Evolutionary conservation across 2,888 invertebrate genomes (phyloP), one percentile per base, ranked within the genome.

Genomic region (Ommatoiulus sabulosus): DNA sequence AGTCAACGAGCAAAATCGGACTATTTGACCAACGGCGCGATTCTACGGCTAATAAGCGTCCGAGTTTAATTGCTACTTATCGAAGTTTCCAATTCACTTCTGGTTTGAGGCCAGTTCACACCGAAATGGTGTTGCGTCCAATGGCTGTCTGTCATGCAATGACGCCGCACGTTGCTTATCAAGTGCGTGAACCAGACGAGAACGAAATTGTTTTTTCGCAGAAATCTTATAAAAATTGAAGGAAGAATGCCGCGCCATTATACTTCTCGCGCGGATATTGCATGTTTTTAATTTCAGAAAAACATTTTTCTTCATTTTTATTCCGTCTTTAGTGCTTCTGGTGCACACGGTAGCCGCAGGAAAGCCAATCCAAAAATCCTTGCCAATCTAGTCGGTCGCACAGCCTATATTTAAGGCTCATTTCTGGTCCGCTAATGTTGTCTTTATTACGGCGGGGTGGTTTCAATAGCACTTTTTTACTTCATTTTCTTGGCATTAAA

Each of bases 341-440:
- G 72, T 24, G 24, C 72, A 24, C 72, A 24, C 7, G 8, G 24
- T 24, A 72, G 72, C 72, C 72, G 24, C 72, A 7, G 24, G 72
- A 72, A 7, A 8, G 72, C 24, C 24, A 72, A 24, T 72, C 24
- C n/a, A 10, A 72, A 72, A 72, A n/a, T 72, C 72, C 72, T 72
- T 24, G n/a, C 72, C 72, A 72, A 72, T 72, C 72, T 24, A 10
- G 0, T 72, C n/a, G 7, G 72, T 7, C 24, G 24, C 72, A 24
- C 24, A 72, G 72, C 72, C 72, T 72, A 72, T 72, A 72, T 24
- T 72, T 72, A 72, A 72, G 72, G 24, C 72, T 72, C 72, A n/a
- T 72, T 72, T 72, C 24, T 10, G n/a, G 72, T 72, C 72, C 72
- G 24, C 24, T 72, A n/a, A 24, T 72, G 72, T 6, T 72, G 72